Percentiles rank a stretch among this genome's conserved stretches.
Conservation (phyloP, 2,888 invertebrate species). For the Sturmia bella region DNA sequence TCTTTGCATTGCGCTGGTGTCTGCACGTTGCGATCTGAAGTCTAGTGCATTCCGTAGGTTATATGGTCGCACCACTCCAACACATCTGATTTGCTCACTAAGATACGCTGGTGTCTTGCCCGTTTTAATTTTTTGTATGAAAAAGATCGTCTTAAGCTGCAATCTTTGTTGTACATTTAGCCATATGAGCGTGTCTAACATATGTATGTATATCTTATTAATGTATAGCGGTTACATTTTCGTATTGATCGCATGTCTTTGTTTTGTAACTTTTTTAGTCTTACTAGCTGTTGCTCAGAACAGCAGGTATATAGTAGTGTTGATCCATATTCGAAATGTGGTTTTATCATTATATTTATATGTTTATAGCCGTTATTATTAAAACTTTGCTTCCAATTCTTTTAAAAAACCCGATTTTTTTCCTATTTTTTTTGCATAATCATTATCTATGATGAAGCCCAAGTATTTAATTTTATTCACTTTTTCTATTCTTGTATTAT, state of each 20-base stretch:
- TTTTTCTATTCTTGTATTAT: not conserved
- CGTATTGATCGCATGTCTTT: not conserved
- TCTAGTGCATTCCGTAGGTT: not conserved
- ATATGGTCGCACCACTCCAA: not conserved
- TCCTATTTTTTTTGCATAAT: not conserved
- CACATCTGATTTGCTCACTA: not conserved
- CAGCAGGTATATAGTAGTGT: not conserved
- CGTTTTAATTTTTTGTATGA: no score
- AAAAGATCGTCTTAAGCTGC: not conserved
- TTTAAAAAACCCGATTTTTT: not conserved
- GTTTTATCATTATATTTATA: conserved; percentile 6
- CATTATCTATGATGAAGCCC: not conserved
- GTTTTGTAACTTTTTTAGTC: conserved; percentile 1
- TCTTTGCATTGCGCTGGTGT: not conserved
- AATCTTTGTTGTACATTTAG: not conserved
- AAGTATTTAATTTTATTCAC: not conserved
- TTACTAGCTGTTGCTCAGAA: not conserved
- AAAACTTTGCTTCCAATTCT: no score
- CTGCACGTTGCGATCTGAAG: not conserved
- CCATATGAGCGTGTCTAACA: not conserved
- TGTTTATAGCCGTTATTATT: no score
- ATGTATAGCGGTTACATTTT: not conserved
- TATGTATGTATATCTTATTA: no score
- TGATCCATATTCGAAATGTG: conserved; percentile 3
- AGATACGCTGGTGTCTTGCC: not conserved